These are phyloP conservation scores for Odontophorus gujanensis DNA, from an alignment of 2,113 vertebrate species.

Conservation along the genomic window DNA sequence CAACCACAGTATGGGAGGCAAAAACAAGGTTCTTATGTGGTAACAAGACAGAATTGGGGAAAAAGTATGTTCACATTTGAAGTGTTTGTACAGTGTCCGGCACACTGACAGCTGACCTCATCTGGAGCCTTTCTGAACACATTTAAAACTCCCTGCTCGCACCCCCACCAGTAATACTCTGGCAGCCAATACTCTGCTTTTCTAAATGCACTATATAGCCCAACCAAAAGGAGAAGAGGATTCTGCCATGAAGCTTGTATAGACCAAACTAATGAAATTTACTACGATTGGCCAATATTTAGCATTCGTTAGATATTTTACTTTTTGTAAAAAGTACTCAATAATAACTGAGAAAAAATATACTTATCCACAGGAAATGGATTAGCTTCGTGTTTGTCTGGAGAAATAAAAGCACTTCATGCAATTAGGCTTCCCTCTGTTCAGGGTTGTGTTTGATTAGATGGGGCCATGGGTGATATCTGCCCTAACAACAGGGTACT, in stretches of 20 bases:
- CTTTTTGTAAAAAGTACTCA: not conserved
- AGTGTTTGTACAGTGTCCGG: not conserved
- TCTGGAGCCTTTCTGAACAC: not conserved
- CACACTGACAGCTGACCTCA: not conserved
- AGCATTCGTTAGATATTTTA: not conserved
- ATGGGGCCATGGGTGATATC: not conserved
- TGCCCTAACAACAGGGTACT: not conserved
- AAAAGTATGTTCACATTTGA: not conserved
- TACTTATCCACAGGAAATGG: not conserved
- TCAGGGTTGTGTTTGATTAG: not conserved
- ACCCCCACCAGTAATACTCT: not conserved
- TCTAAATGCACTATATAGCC: not conserved
- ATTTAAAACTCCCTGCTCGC: not conserved
- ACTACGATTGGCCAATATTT: not conserved
- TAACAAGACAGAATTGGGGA: accelerated
- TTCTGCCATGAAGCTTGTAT: accelerated
- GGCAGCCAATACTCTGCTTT: not conserved
- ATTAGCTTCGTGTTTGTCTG: not conserved
- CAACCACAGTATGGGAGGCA: accelerated
- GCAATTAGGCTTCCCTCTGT: not conserved
- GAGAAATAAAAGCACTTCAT: not conserved
- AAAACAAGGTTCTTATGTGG: not conserved
- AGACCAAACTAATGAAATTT: not conserved
- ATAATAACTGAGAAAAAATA: not conserved
- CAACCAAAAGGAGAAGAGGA: not conserved